Evolutionary conservation across 2,113 vertebrate species (phyloP).

Genomic region (Cottus gobio): DNA sequence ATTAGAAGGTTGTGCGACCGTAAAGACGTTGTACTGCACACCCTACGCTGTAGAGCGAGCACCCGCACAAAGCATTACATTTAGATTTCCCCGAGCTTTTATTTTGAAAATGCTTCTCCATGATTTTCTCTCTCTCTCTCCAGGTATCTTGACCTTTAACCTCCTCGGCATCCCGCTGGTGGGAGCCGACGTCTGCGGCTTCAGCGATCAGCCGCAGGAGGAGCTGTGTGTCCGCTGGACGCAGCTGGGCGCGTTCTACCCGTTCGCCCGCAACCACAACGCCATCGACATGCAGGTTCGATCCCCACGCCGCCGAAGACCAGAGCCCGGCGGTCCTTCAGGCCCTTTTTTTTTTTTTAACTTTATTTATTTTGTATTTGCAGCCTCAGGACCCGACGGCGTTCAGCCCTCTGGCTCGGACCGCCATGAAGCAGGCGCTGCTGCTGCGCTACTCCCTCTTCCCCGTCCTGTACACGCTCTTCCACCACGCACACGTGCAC

Average conservation of each 20-base stretch:
- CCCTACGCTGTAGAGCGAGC: background rate
- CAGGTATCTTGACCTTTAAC: constrained; percentile 91
- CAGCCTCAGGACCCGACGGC: constrained; percentile 88
- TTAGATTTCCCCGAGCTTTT: constrained; percentile 15
- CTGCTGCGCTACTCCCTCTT: constrained; percentile 89
- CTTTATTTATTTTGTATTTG: background rate
- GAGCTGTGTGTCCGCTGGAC: constrained; percentile 91
- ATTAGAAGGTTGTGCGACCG: background rate
- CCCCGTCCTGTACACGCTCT: constrained; percentile 91
- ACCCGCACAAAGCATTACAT: background rate
- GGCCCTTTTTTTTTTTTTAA: background rate
- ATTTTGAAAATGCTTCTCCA: background rate
- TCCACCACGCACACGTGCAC: constrained; percentile 85
- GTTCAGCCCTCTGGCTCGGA: constrained; percentile 83
- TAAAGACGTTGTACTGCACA: background rate
- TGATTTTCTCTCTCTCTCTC: background rate
- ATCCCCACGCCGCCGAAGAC: fast-evolving
- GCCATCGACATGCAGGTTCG: constrained; percentile 77
- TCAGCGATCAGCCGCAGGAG: constrained; percentile 85
- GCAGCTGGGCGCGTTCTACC: constrained; percentile 91
- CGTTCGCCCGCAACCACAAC: constrained; percentile 92
- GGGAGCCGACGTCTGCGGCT: constrained; percentile 89
- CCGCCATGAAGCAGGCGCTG: constrained; percentile 86
- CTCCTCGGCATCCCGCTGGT: constrained; percentile 88
- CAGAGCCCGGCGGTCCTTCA: background rate